Evolutionary conservation across 2,888 invertebrate species (phyloP).

Genomic region (Linnaemya vulpina): DNA sequence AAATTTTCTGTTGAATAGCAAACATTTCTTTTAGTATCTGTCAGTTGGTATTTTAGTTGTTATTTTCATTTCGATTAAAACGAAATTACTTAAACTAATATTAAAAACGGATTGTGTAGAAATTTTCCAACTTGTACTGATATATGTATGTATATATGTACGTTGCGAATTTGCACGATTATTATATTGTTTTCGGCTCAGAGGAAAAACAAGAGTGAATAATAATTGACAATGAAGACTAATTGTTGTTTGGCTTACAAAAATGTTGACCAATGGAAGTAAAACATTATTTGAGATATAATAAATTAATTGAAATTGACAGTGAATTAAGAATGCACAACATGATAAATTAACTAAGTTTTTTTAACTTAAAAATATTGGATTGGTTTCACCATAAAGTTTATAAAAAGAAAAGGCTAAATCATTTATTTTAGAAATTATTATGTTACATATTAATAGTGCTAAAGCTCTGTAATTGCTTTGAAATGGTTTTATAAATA

Average conservation of each 20-base stretch:
- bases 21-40: conserved; percentile 70
- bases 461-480: conserved; percentile 71
- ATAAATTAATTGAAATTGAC: not conserved
- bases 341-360: conserved; percentile 26
- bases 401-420: not conserved
- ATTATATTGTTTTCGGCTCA: conserved; percentile 32
- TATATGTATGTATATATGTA: conserved; percentile 24
- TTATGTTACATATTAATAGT: conserved; percentile 36
- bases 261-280: not conserved
- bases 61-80: conserved; percentile 65
- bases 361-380: not conserved
- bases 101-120: conserved; percentile 56
- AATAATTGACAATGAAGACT: no score
- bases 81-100: conserved; percentile 64
- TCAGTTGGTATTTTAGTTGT: conserved; percentile 64
- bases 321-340: conserved; percentile 22
- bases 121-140: conserved; percentile 43
- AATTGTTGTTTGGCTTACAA: not conserved
- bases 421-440: not conserved
- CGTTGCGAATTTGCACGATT: conserved; percentile 7
- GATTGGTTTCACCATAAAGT: not conserved
- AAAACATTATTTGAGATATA: not conserved
- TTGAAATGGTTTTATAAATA: conserved; percentile 56
- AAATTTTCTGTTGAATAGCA: conserved; percentile 80
- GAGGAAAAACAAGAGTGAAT: conserved; percentile 8